phyloP scores from a whole-genome alignment of 2,888 invertebrate species.

The Gymnoscelis rufifasciata region DNA sequence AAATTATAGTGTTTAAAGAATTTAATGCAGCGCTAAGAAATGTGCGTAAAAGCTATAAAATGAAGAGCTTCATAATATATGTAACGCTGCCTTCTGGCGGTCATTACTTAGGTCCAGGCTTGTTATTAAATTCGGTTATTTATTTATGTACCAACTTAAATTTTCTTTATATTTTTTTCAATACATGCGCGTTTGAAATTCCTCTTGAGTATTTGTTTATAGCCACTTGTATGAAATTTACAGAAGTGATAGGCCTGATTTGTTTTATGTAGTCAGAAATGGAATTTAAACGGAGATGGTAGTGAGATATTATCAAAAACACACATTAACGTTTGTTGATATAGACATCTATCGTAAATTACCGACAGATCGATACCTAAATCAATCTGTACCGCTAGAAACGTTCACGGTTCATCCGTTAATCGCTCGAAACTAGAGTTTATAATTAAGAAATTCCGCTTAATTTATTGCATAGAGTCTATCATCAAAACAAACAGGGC shows the following conservation, averaged over 20 bases:
- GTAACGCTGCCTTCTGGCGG: constrained; percentile 73
- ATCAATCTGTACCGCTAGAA: no score
- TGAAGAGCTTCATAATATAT: constrained; percentile 64
- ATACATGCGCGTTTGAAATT: neutral
- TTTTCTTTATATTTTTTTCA: constrained; percentile 39
- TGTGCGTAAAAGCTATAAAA: constrained; percentile 73
- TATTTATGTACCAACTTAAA: constrained; percentile 72
- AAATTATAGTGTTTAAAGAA: constrained; percentile 74
- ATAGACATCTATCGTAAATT: no score
- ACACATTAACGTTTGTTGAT: no score
- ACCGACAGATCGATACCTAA: no score
- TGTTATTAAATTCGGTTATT: constrained; percentile 77
- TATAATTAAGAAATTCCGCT: constrained; percentile 10
- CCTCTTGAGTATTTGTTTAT: no score
- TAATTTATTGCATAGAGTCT: constrained; percentile 13
- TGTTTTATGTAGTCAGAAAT: no score
- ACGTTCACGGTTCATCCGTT: no score
- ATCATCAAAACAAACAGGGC: constrained; percentile 29
- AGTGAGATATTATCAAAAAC: no score
- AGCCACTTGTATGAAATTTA: no score
- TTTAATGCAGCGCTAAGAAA: constrained; percentile 73
- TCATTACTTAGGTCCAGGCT: constrained; percentile 69
- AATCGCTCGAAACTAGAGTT: neutral
- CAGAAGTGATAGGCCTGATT: no score
- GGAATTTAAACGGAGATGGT: no score